Base-by-base conservation (phyloP, 1,140 invertebrate genomes). In the Bombus fervidus region DNA sequence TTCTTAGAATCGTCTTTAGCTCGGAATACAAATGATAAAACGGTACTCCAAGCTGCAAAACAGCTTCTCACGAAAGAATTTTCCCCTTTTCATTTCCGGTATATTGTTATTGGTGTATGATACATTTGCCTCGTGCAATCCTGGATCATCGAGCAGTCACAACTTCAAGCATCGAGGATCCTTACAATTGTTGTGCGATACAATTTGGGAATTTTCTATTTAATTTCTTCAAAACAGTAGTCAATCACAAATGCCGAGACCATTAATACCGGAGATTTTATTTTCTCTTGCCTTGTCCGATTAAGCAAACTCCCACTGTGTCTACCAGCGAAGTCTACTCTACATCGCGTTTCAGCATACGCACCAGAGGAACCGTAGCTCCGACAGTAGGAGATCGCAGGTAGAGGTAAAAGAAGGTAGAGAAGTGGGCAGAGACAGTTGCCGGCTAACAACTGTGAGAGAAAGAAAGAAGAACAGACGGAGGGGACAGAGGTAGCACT, bases 401-500 rank as follows among this genome's bases (percentile, higher is more conserved):
- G 80, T 75, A 82, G 28, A 69, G 31, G 41, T 34, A 68, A 9
- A 37, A 37, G 66, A 64, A 66, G 62, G 62, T 71, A 71, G 28
- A 34, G 43, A 9, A 68, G 76, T 57, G 25, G 84, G 79, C 71
- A 82, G 79, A 53, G 47, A 66, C 31, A 73, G 72, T 71, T 15
- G 64, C 41, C 37, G 75, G 80, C 53, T 57, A 59, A 43, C 66
- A 62, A 81, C 43, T 12, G 81, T 22, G 85, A 68, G 57, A 76
- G 18, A 62, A 31, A 18, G 73, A 69, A 78, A 47, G 78, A 71
- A 68, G 34, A n/a, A 12, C 28, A 53, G 62, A 39, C 71, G 15
- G 72, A 72, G 80, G 81, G 80, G 74, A 89, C 80, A 79, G 86
- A 86, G 83, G 86, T 84, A 90, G 86, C 87, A 59, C 90, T 75